A percentile compares a stretch with the other conserved stretches of the same genome.
phyloP scores from a whole-genome alignment of 2,113 vertebrate genomes.

The Lutjanus erythropterus region DNA sequence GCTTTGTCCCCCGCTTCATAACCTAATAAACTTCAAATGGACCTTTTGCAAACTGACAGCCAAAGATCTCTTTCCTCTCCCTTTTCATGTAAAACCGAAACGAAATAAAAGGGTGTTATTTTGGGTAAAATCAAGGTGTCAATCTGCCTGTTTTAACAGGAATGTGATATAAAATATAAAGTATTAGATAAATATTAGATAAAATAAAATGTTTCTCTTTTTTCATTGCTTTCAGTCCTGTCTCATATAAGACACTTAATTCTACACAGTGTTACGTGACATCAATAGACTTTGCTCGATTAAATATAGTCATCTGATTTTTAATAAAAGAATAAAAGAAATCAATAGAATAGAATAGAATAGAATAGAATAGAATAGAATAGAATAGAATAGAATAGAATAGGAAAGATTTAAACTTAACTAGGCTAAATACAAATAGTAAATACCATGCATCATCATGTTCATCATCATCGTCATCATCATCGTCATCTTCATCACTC shows the following conservation, averaged over 20 bases:
- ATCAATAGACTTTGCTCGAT: neutral
- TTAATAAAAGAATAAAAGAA: neutral
- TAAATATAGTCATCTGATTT: neutral
- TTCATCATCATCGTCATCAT: neutral
- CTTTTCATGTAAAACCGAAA: neutral
- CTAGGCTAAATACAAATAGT: neutral
- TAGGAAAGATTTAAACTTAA: neutral
- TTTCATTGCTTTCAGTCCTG: neutral
- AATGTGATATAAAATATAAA: too few species aligned
- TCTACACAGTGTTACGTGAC: neutral
- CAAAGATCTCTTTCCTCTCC: neutral
- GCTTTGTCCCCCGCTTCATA: neutral
- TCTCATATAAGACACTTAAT: neutral
- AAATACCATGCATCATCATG: neutral
- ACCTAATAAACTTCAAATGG: slow-evolving; percentile 5
- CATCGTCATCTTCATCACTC: slow-evolving; percentile 20
- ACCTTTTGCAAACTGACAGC: slow-evolving; percentile 2
- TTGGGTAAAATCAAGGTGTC: neutral
- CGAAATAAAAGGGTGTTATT: neutral
- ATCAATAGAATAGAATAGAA: neutral
- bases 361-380: neutral
- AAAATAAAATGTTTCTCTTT: neutral
- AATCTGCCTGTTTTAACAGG: neutral
- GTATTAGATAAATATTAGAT: too few species aligned
- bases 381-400: neutral